Percentiles rank a stretch among this genome's conserved stretches.
phyloP scores from a whole-genome alignment of 2,888 invertebrate species.

The Conops quadrifasciatus region DNA sequence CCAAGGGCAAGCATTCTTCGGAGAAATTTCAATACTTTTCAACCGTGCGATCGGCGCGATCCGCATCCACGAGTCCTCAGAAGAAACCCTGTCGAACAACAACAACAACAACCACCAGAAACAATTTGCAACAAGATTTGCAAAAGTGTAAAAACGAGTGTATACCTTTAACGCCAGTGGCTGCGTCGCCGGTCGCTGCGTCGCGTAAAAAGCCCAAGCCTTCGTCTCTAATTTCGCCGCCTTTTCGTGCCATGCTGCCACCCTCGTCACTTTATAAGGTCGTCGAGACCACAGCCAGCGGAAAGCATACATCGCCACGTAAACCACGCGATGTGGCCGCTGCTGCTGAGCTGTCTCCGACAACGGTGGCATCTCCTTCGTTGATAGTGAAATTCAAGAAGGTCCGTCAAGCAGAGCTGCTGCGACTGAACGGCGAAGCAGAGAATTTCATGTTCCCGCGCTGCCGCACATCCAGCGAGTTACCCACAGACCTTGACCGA shows the following conservation, averaged over 20 bases:
- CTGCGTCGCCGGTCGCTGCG: slow-evolving; percentile 39
- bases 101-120: slow-evolving; percentile 40
- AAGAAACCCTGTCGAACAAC: slow-evolving; percentile 27
- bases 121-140: slow-evolving; percentile 41
- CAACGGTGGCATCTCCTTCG: slow-evolving; percentile 60
- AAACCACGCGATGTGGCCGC: slow-evolving; percentile 43
- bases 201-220: slow-evolving; percentile 49
- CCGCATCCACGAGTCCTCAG: slow-evolving; percentile 43
- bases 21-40: slow-evolving; percentile 54
- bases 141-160: slow-evolving; percentile 43
- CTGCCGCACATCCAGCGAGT: slow-evolving; percentile 58
- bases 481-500: slow-evolving; percentile 67
- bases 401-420: slow-evolving; percentile 77
- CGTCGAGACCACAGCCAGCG: slow-evolving; percentile 51
- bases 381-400: slow-evolving; percentile 80
- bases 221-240: slow-evolving; percentile 53
- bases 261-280: slow-evolving; percentile 62
- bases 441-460: slow-evolving; percentile 87
- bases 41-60: slow-evolving; percentile 30
- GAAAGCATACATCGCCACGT: slow-evolving; percentile 47
- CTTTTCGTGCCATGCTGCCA: slow-evolving; percentile 61
- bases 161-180: slow-evolving; percentile 30
- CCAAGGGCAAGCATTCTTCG: slow-evolving; percentile 59
- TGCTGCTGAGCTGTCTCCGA: slow-evolving; percentile 39
- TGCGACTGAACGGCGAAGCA: slow-evolving; percentile 82